Evolutionary conservation across 2,888 invertebrate species (phyloP).

Genomic region (Sinhomidia bicolor): DNA sequence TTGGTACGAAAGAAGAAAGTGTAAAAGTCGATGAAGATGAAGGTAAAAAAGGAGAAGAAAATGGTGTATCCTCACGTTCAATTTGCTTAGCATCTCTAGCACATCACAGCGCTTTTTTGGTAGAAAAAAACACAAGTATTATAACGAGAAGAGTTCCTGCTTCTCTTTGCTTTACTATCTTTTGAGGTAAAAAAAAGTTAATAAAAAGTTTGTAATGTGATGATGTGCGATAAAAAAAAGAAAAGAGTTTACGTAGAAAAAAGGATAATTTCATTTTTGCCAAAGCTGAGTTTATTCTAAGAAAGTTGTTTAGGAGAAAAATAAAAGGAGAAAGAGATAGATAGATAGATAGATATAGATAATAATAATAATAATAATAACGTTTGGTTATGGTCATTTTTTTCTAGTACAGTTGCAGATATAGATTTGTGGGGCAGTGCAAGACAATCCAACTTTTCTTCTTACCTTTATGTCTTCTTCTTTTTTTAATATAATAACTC

Average conservation of each 20-base stretch:
- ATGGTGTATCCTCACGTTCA: neutral
- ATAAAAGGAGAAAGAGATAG: neutral
- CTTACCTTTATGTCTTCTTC: neutral
- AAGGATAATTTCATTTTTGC: slow-evolving; percentile 61
- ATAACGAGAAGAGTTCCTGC: neutral
- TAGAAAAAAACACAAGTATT: too few species aligned
- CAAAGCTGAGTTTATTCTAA: slow-evolving; percentile 26
- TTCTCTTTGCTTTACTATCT: too few species aligned
- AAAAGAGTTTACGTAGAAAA: slow-evolving; percentile 36
- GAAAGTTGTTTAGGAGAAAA: slow-evolving; percentile 33
- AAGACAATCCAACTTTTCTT: slow-evolving; percentile 2
- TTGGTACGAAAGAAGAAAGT: slow-evolving; percentile 8
- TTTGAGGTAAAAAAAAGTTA: slow-evolving; percentile 46
- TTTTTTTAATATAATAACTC: neutral
- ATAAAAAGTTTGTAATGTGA: slow-evolving; percentile 52
- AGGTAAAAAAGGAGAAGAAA: slow-evolving; percentile 20
- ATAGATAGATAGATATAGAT: neutral
- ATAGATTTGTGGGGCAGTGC: neutral
- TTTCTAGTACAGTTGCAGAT: neutral
- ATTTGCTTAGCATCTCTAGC: neutral
- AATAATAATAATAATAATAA: slow-evolving; percentile 49
- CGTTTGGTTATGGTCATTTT: slow-evolving; percentile 41
- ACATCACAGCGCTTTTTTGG: neutral
- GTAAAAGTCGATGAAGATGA: slow-evolving; percentile 16
- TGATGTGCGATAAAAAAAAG: slow-evolving; percentile 55